Base-by-base conservation (phyloP, 1,140 invertebrate species). In the Philotrypesis tridentata region DNA sequence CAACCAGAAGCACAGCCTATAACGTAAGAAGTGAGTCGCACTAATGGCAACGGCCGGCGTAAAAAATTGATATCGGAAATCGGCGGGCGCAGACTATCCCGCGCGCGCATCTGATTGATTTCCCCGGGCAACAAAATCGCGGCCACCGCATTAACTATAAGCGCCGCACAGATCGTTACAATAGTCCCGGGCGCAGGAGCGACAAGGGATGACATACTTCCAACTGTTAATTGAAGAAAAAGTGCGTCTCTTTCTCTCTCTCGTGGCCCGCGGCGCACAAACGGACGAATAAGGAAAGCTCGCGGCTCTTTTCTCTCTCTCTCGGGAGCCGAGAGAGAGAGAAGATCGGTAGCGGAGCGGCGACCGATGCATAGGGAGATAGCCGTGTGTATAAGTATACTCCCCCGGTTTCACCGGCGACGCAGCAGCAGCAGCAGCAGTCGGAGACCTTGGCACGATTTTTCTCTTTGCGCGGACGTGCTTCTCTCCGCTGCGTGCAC, bases 231-330 rank as follows among this genome's bases (percentile, higher is more conserved):
- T 83, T 79, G 79, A 78, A 79, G 61, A 83, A 83, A 83, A 65
- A 83, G 68, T 83, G 71, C 40, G 68, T 71, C 60, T 71, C 68
- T n/a, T n/a, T n/a, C n/a, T n/a, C n/a, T n/a, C n/a, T n/a, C n/a
- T n/a, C n/a, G n/a, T n/a, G 75, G 81, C 55, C 77, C 48, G 43
- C n/a, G n/a, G n/a, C n/a, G n/a, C 2, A 79, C 60, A 70, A 61
- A 31, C 71, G 68, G 76, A 82, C 82, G 43, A 79, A 82, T 82
- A 82, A 82, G 81, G 81, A 70, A 67, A 78, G 74, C n/a, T n/a
- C n/a, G n/a, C 71, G 48, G 21, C 68, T 71, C 37, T 71, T 25
- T 33, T 29, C n/a, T 40, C 67, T 70, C 27, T 33, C 67, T 21
- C 27, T 37, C 31, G 2, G 33, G 17, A n/a, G n/a, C n/a, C n/a